Base-by-base conservation (phyloP, 2,113 vertebrate species). In the Procavia capensis region DNA sequence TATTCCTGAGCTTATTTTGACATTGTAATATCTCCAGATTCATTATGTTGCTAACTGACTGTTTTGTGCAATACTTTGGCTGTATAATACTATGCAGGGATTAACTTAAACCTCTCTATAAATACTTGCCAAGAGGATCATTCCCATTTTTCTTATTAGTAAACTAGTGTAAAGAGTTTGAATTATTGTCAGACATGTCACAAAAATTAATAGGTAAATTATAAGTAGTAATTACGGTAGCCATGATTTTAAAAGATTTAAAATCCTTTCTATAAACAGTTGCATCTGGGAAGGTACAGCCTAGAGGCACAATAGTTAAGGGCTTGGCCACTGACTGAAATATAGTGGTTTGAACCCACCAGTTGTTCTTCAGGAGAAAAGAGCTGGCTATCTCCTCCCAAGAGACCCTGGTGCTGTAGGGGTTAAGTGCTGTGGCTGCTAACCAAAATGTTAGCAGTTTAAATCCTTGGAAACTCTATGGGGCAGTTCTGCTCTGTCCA, bases 191-290 rank as follows among this genome's bases (percentile, higher is more conserved):
- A 85, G 22, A 78, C 81, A 41, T 70, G 90, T 88, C 66, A 85
- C 82, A 85, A 94, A 94, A 88, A 78, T 83, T 84, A 68, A 70
- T 41, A 76, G 75, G 25, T 68, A 93, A 50, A 70, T 22, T 63
- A 75, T 45, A 76, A 76, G 54, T 57, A 68, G 34, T 91, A 93
- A 91, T 75, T 61, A 66, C 22, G 74, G 54, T 84, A 13, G 70
- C 50, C 50, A 13, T 29, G 83, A 70, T 76, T 80, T 47, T 75
- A 34, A 95, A 87, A 74, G 85, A 16, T 19, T 19, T 13, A 22
- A 29, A 10, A n/a, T 3, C n/a, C 31, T 68, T 61, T 34, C n/a
- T 31, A 50, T 50, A 90, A 83, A 61, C 63, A 80, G 83, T 68
- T 61, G 39, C 74, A 72, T 83, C 20, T 84, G 54, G 31, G 82